Conservation (phyloP, 2,888 invertebrate genomes). For the Acrobasis repandana region DNA sequence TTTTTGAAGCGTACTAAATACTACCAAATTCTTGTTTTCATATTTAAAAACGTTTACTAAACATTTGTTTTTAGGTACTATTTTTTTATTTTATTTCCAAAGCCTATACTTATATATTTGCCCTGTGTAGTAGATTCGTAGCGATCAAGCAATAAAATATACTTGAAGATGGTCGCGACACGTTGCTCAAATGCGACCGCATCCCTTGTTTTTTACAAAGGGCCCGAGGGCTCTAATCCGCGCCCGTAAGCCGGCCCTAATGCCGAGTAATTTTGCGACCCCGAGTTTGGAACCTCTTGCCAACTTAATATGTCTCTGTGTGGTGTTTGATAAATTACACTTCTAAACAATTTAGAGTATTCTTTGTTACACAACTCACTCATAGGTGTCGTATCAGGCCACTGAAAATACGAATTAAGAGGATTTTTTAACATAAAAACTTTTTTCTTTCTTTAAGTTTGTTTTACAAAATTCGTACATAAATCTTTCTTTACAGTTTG, state of each 20-base stretch:
- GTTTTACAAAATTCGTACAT: background rate
- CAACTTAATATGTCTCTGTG: constrained; percentile 58
- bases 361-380: constrained; percentile 20
- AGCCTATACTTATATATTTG: background rate
- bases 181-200: constrained; percentile 52
- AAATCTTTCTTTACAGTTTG: background rate
- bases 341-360: constrained; percentile 26
- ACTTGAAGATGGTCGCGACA: constrained; percentile 42
- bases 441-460: too few species aligned
- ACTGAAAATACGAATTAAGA: background rate
- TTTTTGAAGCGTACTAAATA: too few species aligned
- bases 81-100: background rate
- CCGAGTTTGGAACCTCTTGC: constrained; percentile 59
- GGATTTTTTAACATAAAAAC: too few species aligned
- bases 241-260: constrained; percentile 65
- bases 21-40: too few species aligned
- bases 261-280: constrained; percentile 77
- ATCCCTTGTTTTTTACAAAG: constrained; percentile 77
- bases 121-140: background rate
- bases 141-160: constrained; percentile 1
- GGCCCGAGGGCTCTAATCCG: constrained; percentile 62
- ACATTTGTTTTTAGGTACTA: background rate
- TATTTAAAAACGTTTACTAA: too few species aligned
- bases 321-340: constrained; percentile 36
- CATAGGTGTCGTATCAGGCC: constrained; percentile 6